These are phyloP conservation scores for Macroteleia sp. DNA, from an alignment of 2,888 invertebrate genomes.

Conservation along the genomic window DNA sequence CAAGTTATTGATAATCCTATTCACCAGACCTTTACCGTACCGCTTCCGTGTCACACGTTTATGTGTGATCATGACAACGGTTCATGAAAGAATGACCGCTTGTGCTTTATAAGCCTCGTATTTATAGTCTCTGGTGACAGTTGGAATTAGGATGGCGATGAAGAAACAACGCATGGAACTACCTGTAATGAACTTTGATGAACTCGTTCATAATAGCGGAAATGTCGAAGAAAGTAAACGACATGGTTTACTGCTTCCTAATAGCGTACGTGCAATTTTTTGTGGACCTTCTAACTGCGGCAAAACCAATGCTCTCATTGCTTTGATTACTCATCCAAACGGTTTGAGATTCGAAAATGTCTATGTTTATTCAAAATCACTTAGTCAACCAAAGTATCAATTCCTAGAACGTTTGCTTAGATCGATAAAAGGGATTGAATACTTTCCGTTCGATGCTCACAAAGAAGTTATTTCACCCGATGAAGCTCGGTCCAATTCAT, in stretches of 20 bases:
- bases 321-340: constrained; percentile 74
- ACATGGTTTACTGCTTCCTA: constrained; percentile 57
- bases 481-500: constrained; percentile 36
- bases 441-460: constrained; percentile 36
- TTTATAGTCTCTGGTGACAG: not conserved
- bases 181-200: constrained; percentile 2
- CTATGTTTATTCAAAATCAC: constrained; percentile 74
- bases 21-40: constrained; percentile 25
- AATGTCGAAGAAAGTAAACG: too few relatives aligned
- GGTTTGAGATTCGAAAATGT: constrained; percentile 79
- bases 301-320: constrained; percentile 66
- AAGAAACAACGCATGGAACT: not conserved
- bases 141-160: not conserved
- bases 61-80: not conserved
- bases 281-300: constrained; percentile 10
- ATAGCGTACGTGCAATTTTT: constrained; percentile 23
- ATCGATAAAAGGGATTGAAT: constrained; percentile 49
- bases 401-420: constrained; percentile 65
- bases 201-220: too few relatives aligned
- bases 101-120: not conserved
- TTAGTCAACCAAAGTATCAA: constrained; percentile 50
- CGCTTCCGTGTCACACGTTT: too few relatives aligned
- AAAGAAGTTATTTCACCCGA: constrained; percentile 16
- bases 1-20: constrained; percentile 44
- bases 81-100: not conserved